Evolutionary conservation across 2,797 vertebrate species (phyloP).

Genomic region (Hydrocynus forskahlii): DNA sequence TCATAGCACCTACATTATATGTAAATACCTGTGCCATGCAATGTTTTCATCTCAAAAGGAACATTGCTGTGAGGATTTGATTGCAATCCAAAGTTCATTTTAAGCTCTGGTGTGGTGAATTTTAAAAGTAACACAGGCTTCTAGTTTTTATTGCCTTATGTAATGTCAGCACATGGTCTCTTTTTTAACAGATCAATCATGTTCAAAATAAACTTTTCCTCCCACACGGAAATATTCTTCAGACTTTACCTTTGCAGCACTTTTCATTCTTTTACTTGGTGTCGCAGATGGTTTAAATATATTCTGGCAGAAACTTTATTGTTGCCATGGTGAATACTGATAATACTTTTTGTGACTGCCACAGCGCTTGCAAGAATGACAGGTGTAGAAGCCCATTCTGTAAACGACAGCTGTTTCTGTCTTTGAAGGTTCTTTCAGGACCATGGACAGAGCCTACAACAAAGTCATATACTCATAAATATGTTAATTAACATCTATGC

Average conservation of each 20-base stretch:
- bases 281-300: neutral
- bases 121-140: too few relatives aligned
- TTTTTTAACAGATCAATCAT: neutral
- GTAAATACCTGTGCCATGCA: too few relatives aligned
- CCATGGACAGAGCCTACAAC: neutral
- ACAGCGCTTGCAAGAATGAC: neutral
- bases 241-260: neutral
- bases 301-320: neutral
- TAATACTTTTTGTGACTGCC: slow-evolving; percentile 5
- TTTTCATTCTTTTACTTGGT: neutral
- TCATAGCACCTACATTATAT: too few relatives aligned
- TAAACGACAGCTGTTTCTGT: neutral
- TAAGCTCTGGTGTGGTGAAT: too few relatives aligned
- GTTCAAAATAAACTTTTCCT: neutral
- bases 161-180: neutral
- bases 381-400: neutral
- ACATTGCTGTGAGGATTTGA: too few relatives aligned
- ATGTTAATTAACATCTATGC: too few relatives aligned
- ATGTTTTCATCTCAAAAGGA: too few relatives aligned
- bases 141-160: neutral
- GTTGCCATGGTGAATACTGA: slow-evolving; percentile 8
- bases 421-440: neutral
- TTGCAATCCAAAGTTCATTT: too few relatives aligned
- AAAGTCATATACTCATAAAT: too few relatives aligned
- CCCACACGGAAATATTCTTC: neutral